phyloP scores from a whole-genome alignment of 2,113 vertebrate genomes.

The Osmerus mordax region DNA sequence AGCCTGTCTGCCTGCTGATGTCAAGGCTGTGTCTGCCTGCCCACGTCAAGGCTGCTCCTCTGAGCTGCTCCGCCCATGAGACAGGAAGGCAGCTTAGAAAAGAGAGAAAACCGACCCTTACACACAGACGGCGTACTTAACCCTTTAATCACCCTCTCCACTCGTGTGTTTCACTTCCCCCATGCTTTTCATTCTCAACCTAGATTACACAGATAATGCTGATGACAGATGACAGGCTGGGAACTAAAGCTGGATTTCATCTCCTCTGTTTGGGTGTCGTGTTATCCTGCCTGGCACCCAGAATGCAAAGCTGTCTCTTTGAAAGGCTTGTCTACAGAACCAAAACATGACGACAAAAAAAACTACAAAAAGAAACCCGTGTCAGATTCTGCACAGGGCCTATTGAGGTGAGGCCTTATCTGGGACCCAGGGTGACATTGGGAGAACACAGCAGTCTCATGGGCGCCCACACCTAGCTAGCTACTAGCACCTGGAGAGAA shows the following conservation, averaged over 20 bases:
- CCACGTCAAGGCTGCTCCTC: too few relatives aligned
- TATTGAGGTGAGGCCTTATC: neutral
- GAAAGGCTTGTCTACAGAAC: constrained; percentile 15
- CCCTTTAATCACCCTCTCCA: constrained; percentile 49
- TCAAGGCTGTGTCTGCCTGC: too few relatives aligned
- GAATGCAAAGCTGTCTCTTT: constrained; percentile 11
- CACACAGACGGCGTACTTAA: constrained; percentile 60
- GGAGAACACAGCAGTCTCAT: constrained; percentile 21
- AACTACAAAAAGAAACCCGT: too few relatives aligned
- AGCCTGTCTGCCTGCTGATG: constrained; percentile 27
- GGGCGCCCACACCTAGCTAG: constrained; percentile 44
- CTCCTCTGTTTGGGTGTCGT: constrained; percentile 7
- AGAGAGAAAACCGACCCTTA: constrained; percentile 30
- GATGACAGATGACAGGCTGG: constrained; percentile 56
- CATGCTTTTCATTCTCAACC: constrained; percentile 24
- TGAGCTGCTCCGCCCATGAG: constrained; percentile 42
- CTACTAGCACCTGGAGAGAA: constrained; percentile 50
- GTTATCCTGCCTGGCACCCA: constrained; percentile 17
- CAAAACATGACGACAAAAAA: constrained; percentile 21
- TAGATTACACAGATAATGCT: constrained; percentile 43
- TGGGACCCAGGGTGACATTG: constrained; percentile 36
- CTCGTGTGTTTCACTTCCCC: constrained; percentile 22
- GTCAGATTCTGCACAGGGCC: too few relatives aligned
- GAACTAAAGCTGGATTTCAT: constrained; percentile 29
- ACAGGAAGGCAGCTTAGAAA: constrained; percentile 64